Evolutionary conservation across 2,797 vertebrate genomes (phyloP).

Genomic region (Pipistrellus nathusii): DNA sequence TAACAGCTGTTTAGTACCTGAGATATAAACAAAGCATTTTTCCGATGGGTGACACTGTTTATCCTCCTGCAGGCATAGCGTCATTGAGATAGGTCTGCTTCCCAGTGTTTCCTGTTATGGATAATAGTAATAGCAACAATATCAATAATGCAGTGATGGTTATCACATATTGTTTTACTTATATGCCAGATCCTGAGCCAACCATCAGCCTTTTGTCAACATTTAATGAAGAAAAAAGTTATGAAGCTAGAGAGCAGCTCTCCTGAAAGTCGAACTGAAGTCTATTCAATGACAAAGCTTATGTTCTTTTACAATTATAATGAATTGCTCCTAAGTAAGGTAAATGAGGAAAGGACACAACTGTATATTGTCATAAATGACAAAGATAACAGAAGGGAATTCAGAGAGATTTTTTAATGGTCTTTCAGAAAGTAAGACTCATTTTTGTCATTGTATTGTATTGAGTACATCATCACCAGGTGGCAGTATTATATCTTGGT

Average conservation of each 20-base stretch:
- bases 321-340: neutral
- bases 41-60: conserved; percentile 72
- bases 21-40: conserved; percentile 86
- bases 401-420: neutral
- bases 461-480: neutral
- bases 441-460: neutral
- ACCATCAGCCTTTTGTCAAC: neutral
- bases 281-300: neutral
- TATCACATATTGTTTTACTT: neutral
- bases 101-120: neutral
- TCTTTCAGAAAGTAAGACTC: neutral
- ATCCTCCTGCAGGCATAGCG: conserved; percentile 71
- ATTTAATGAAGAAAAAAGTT: neutral
- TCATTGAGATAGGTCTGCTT: neutral
- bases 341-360: neutral
- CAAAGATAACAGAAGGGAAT: neutral
- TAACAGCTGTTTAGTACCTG: conserved; percentile 89
- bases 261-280: neutral
- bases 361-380: neutral
- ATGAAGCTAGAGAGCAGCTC: neutral
- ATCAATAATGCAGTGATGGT: neutral
- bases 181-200: neutral
- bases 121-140: neutral
- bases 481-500: neutral
- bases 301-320: neutral